Evolutionary conservation across 1,140 invertebrate species (phyloP), one percentile per base, ranked within the genome.

Genomic region (Physella acuta): DNA sequence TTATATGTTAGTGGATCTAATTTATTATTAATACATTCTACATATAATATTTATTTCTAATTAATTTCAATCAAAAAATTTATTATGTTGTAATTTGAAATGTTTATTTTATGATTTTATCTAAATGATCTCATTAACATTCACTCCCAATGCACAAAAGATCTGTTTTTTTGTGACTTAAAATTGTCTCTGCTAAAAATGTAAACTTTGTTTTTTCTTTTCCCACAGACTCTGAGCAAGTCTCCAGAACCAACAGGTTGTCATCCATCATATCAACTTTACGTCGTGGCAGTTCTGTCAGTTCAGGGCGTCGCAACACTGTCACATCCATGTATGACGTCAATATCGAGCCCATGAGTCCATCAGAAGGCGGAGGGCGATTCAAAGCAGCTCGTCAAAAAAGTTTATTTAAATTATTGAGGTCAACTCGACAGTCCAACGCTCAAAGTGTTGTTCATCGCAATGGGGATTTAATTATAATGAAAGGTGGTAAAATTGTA

Each of bases 401-500:
- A 37, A 72, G 73, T 39, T 37, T 75, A 26, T 53, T 71, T 0
- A 71, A 72, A 14, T 30, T 75, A 37, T 68, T 75, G 34, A 68
- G 75, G 17, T 70, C 74, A 14, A 73, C 76, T 1, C 61, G 72
- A 20, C 78, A 78, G 74, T 78, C 77, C 16, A 70, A 73, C 11
- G 75, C 74, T 53, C 79, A 78, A 5, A 80, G 74, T 60, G 81
- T 79, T 3, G 73, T 82, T 24, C 81, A 80, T 26, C 73, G 75
- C 36, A 78, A 82, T 53, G 81, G 79, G 16, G 77, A 80, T 11
- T 67, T 80, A 2, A 78, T 82, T 39, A 75, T 81, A 33, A 76
- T 81, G 36, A 82, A 82, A 74, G 78, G 76, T 44, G 81, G 79
- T 0, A 82, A 82, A 72, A 81, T 82, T 59, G 78, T 82, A 52